Base-by-base conservation (phyloP, 2,888 invertebrate species). In the Hydraecia micacea region DNA sequence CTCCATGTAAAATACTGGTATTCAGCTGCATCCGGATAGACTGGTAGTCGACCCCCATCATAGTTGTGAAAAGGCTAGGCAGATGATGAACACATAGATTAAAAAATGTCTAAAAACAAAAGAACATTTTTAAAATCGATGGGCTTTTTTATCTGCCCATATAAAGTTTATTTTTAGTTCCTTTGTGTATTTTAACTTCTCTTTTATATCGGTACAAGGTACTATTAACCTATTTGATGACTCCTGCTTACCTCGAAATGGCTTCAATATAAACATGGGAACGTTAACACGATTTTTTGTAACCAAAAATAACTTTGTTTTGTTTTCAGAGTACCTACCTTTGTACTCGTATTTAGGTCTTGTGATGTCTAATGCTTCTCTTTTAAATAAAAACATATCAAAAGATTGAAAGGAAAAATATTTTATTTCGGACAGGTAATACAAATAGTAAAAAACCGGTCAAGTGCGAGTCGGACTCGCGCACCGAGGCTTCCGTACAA, bases 151-250 rank as follows among this genome's bases (percentile, higher is more conserved):
- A 36, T 63, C n/a, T n/a, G 42, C 18, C n/a, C 15, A 55, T 9
- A 15, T 21, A 42, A 70, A 49, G 15, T 18, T 5, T 77, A 80
- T 72, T 73, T 83, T 67, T 71, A 71, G n/a, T 32, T 13, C 58
- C 49, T 65, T 11, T 62, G 58, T 78, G 58, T 77, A 65, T 86
- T 81, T 69, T 49, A 78, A 72, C 58, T 70, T 32, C n/a, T 52
- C 63, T 67, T 67, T 81, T 77, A 73, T 49, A 77, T 32, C 68
- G n/a, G 36, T 63, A 42, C 42, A 18, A 80, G 80, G 58, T 80
- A 80, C 83, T 75, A 88, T 89, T 86, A 82, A 82, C 85, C 87
- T 71, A 88, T 87, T 87, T 88, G 65, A 87, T 77, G 75, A 80
- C 67, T 73, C 52, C 70, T 79, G 87, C 85, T 86, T 72, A 73